Conservation (phyloP, 2,888 invertebrate species). For the Lasioglossum oenotherae region DNA sequence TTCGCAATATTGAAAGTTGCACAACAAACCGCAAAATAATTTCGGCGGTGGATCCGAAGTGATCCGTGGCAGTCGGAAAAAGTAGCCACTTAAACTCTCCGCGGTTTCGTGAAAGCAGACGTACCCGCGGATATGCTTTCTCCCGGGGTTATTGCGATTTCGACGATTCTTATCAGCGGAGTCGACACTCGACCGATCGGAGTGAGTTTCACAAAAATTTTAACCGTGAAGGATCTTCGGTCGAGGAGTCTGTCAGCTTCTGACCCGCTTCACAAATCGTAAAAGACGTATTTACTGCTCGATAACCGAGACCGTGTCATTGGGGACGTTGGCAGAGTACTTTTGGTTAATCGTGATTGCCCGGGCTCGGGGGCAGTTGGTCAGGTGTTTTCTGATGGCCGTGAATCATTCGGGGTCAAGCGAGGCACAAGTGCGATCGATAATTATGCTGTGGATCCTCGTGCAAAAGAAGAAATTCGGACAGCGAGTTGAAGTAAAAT, state of each 20-base stretch:
- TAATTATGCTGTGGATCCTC: not conserved
- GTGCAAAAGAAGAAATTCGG: not conserved
- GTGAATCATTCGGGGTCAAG: not conserved
- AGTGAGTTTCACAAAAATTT: constrained; percentile 11
- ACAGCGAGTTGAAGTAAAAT: no score
- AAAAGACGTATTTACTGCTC: constrained; percentile 9
- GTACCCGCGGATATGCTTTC: constrained; percentile 49
- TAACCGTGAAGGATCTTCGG: not conserved
- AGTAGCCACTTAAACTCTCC: constrained; percentile 12
- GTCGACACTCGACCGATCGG: not conserved
- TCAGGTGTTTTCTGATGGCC: not conserved
- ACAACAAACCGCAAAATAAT: not conserved
- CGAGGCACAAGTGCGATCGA: not conserved
- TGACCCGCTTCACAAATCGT: not conserved
- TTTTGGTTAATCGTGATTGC: not conserved
- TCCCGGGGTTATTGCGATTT: constrained; percentile 33
- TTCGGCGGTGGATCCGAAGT: not conserved
- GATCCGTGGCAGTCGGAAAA: constrained; percentile 11
- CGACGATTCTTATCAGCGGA: constrained; percentile 25
- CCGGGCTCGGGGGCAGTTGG: not conserved
- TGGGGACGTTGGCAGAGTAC: not conserved
- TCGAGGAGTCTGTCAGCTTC: not conserved
- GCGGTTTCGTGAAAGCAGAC: constrained; percentile 53
- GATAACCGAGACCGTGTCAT: not conserved
- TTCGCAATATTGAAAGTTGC: not conserved